A percentile compares a stretch with the other conserved stretches of the same genome.
These are phyloP conservation scores for Lumbricus terrestris DNA, from an alignment of 2,888 invertebrate species.

Conservation along the genomic window DNA sequence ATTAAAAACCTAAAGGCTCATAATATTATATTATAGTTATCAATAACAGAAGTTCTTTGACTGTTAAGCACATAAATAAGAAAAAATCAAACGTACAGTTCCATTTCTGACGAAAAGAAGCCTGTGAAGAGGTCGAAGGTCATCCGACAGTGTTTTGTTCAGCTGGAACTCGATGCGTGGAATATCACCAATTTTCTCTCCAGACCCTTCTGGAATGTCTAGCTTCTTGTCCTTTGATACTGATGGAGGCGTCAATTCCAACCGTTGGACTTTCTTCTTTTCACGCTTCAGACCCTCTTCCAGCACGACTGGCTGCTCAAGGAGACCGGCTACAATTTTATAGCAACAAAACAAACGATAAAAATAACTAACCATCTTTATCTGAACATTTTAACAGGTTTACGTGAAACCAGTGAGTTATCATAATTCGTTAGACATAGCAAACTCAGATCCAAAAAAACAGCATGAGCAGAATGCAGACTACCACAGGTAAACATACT, in stretches of 20 bases:
- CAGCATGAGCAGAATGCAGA: neutral
- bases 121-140: slow-evolving; percentile 70
- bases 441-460: neutral
- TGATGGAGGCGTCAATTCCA: slow-evolving; percentile 44
- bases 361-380: too few species aligned
- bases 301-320: slow-evolving; percentile 56
- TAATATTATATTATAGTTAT: too few species aligned
- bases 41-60: neutral
- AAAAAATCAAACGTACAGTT: slow-evolving; percentile 55
- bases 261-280: slow-evolving; percentile 58
- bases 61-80: neutral
- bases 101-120: slow-evolving; percentile 67
- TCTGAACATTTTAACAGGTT: neutral
- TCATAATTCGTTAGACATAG: neutral
- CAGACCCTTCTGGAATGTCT: slow-evolving; percentile 64
- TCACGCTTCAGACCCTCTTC: slow-evolving; percentile 56
- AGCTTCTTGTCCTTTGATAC: slow-evolving; percentile 46
- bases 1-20: neutral
- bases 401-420: neutral
- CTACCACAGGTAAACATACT: neutral
- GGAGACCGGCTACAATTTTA: slow-evolving; percentile 44
- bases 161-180: slow-evolving; percentile 61
- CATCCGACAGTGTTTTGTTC: slow-evolving; percentile 66
- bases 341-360: neutral
- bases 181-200: slow-evolving; percentile 70